phyloP scores from a whole-genome alignment of 2,113 vertebrate species.

The Melanocharis versteri region DNA sequence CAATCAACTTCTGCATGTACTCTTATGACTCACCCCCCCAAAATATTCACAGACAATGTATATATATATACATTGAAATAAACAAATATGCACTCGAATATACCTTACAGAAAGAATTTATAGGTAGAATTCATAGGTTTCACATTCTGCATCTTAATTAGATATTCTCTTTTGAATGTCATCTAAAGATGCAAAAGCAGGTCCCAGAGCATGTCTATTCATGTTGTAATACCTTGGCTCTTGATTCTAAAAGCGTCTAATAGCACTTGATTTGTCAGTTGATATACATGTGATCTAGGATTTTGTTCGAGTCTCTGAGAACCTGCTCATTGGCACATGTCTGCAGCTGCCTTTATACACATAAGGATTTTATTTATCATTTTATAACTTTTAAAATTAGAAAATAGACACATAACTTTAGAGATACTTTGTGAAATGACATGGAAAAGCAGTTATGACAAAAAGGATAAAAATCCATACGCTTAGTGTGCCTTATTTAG shows the following conservation, averaged over 20 bases:
- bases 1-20: background rate
- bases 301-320: background rate
- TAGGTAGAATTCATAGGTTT: background rate
- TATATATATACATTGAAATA: background rate
- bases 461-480: conserved; percentile 25
- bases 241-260: background rate
- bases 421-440: background rate
- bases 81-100: background rate
- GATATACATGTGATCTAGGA: background rate
- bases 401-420: background rate
- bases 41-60: background rate
- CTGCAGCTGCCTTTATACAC: background rate
- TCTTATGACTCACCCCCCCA: background rate
- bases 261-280: background rate
- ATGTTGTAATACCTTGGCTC: background rate
- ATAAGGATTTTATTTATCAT: background rate
- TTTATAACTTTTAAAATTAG: background rate
- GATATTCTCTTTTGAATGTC: background rate
- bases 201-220: background rate
- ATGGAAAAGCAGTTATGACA: conserved; percentile 2
- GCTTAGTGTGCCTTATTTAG: conserved; percentile 46
- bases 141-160: background rate
- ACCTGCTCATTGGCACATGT: background rate
- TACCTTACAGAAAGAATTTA: background rate
- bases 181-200: background rate